Conservation (phyloP, 2,113 vertebrate species). For the Sorex fumeus region DNA sequence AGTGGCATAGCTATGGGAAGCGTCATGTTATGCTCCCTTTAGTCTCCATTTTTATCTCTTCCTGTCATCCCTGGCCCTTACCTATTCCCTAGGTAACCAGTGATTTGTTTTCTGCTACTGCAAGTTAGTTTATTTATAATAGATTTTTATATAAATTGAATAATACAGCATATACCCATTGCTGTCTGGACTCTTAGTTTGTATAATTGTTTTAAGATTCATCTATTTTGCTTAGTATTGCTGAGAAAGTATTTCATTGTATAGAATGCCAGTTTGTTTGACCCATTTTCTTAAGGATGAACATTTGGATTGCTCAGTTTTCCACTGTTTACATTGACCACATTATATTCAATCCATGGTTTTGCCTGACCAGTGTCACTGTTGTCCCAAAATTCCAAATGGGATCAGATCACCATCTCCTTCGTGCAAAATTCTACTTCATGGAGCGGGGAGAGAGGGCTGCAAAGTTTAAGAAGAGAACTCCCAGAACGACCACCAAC, state of each 20-base stretch:
- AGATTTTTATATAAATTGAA: conserved; percentile 3
- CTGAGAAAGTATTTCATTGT: conserved; percentile 1
- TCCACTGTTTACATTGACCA: background rate
- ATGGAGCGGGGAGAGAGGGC: no score
- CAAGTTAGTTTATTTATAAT: conserved; percentile 7
- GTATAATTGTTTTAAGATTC: conserved; percentile 53
- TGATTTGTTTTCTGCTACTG: conserved; percentile 27
- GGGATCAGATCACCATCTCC: no score
- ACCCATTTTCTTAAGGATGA: background rate
- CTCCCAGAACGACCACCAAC: no score
- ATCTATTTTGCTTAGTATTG: conserved; percentile 20
- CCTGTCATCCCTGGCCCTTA: no score
- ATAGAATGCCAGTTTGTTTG: background rate
- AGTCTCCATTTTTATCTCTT: conserved; percentile 1
- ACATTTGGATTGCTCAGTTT: conserved; percentile 43
- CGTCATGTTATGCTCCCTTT: no score
- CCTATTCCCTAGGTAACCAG: background rate
- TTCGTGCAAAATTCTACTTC: no score
- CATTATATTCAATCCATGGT: no score
- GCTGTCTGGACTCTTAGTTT: background rate
- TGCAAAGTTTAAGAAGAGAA: no score
- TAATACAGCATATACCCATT: background rate
- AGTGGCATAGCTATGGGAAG: no score
- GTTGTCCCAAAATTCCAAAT: no score
- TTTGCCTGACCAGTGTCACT: no score